Evolutionary conservation across 2,797 vertebrate species (phyloP).

Genomic region (Chelon labrosus): DNA sequence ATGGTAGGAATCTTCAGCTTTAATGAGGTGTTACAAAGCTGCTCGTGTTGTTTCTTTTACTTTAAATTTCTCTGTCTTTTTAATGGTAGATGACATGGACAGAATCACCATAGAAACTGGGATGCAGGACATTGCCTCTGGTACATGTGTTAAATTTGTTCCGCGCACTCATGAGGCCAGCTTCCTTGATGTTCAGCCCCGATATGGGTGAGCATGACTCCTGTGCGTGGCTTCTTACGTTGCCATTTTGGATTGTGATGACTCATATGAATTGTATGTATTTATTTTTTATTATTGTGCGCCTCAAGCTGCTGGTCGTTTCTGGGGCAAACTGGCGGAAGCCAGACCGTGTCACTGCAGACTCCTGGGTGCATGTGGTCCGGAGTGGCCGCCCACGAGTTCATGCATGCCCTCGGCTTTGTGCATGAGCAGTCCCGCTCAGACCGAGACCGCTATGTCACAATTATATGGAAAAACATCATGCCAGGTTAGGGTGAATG

Average conservation of each 20-base stretch:
- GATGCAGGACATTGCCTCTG: conserved; percentile 84
- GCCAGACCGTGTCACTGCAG: conserved; percentile 88
- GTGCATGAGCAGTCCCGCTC: conserved; percentile 91
- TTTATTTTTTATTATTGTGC: conserved; percentile 6
- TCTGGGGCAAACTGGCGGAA: conserved; percentile 87
- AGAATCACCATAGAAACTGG: conserved; percentile 85
- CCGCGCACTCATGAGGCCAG: conserved; percentile 81
- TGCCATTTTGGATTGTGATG: neutral
- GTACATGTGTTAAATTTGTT: conserved; percentile 84
- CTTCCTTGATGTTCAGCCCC: conserved; percentile 83
- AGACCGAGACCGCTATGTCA: conserved; percentile 88
- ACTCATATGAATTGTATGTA: neutral
- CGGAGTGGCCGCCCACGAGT: conserved; percentile 88
- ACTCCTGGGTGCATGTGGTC: conserved; percentile 88
- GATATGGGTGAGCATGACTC: conserved; percentile 80
- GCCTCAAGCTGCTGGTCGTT: conserved; percentile 90
- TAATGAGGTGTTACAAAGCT: neutral
- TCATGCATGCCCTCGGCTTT: conserved; percentile 91
- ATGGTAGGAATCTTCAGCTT: conserved; percentile 76
- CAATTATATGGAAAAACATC: conserved; percentile 90
- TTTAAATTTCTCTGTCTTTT: neutral
- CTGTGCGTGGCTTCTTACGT: neutral
- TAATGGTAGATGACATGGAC: conserved; percentile 82
- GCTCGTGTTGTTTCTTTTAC: neutral
- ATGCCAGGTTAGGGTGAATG: conserved; percentile 70